phyloP scores from a whole-genome alignment of 2,113 vertebrate genomes.

The Noctilio leporinus region DNA sequence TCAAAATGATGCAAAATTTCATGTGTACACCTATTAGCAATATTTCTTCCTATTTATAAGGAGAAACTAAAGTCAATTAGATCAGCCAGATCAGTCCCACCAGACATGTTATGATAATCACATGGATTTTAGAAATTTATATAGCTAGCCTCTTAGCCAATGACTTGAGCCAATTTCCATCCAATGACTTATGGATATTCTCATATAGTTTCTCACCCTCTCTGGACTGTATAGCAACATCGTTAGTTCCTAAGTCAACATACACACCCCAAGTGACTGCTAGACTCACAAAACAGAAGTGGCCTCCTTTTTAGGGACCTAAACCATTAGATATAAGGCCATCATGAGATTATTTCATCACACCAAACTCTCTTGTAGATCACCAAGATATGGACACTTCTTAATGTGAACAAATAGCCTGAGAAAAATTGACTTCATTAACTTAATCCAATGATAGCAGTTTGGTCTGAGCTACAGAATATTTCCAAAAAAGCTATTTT shows the following conservation, averaged over 20 bases:
- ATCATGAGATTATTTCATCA: not conserved
- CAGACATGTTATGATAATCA: not conserved
- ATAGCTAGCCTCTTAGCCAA: not conserved
- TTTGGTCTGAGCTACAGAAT: not conserved
- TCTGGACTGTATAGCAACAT: not conserved
- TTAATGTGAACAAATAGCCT: not conserved
- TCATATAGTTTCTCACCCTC: not conserved
- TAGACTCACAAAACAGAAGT: not conserved
- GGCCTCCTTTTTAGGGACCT: not conserved
- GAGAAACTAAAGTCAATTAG: not conserved
- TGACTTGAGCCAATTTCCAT: not conserved
- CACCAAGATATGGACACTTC: not conserved
- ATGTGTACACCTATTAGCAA: not conserved
- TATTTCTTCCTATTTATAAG: not conserved
- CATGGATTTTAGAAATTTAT: not conserved
- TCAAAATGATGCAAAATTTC: slow-evolving; percentile 18
- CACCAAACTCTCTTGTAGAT: not conserved
- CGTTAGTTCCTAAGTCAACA: not conserved
- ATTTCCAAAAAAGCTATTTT: not conserved
- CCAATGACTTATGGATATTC: not conserved
- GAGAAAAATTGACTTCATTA: not conserved
- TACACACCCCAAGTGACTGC: not conserved
- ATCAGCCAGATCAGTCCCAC: not conserved
- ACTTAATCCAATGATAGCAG: not conserved
- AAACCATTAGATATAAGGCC: not conserved